phyloP scores from a whole-genome alignment of 2,113 vertebrate species.

The Oceanodroma tethys region DNA sequence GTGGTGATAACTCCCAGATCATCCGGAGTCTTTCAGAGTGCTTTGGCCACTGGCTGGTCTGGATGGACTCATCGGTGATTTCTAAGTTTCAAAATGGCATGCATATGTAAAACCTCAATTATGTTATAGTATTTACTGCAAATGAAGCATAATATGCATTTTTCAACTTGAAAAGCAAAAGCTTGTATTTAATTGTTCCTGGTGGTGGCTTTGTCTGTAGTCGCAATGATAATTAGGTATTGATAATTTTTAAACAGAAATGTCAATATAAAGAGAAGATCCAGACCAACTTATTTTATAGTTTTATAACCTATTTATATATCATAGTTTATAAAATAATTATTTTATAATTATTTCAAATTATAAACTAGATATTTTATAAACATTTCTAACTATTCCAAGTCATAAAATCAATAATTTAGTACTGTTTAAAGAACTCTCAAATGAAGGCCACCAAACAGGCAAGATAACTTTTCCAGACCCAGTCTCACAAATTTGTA shows the following conservation, averaged over 20 bases:
- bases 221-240: neutral
- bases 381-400: neutral
- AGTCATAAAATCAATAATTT: neutral
- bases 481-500: neutral
- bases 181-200: neutral
- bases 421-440: neutral
- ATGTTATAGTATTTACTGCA: neutral
- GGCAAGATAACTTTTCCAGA: neutral
- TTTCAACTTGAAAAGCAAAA: neutral
- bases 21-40: neutral
- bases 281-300: neutral
- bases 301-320: neutral
- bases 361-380: neutral
- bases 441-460: neutral
- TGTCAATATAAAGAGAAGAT: neutral
- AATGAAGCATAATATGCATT: neutral
- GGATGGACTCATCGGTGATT: rapidly evolving
- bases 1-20: neutral
- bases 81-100: neutral
- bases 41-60: neutral
- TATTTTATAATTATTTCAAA: neutral
- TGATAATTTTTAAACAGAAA: neutral
- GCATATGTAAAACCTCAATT: neutral
- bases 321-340: neutral
- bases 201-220: neutral